Evolutionary conservation across 2,113 vertebrate genomes (phyloP).

Genomic region (Thamnophis sirtalis): DNA sequence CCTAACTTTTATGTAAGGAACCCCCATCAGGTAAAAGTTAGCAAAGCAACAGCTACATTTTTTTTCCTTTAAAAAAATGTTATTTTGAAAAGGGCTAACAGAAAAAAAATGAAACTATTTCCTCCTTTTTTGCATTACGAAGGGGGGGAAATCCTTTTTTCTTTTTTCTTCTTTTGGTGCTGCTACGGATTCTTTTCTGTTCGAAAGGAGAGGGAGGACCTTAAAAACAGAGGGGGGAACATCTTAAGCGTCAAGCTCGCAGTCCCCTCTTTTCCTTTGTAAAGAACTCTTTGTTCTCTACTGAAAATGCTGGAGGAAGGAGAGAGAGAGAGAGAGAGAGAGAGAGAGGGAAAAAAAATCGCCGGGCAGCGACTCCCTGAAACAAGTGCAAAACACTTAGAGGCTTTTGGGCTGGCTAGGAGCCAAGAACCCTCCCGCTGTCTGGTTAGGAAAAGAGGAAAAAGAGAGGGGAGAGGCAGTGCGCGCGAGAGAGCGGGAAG

Average conservation of each 20-base stretch:
- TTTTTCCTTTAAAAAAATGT: slow-evolving; percentile 38
- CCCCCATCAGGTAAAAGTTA: slow-evolving; percentile 53
- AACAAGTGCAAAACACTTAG: slow-evolving; percentile 84
- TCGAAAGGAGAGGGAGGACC: slow-evolving; percentile 50
- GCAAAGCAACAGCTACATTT: slow-evolving; percentile 59
- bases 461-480: slow-evolving; percentile 41
- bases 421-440: slow-evolving; percentile 80
- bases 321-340: not conserved
- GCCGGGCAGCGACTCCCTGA: slow-evolving; percentile 78
- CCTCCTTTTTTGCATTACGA: slow-evolving; percentile 54
- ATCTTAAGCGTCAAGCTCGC: slow-evolving; percentile 75
- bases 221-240: slow-evolving; percentile 74
- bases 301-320: slow-evolving; percentile 72
- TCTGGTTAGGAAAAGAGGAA: slow-evolving; percentile 74
- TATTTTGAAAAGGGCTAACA: slow-evolving; percentile 64
- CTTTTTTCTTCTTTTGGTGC: slow-evolving; percentile 58
- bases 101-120: slow-evolving; percentile 64
- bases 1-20: slow-evolving; percentile 61
- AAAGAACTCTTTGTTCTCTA: slow-evolving; percentile 82
- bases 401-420: slow-evolving; percentile 79
- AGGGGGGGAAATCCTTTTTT: slow-evolving; percentile 56
- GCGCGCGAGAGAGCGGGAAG: slow-evolving; percentile 20
- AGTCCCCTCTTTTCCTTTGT: slow-evolving; percentile 64
- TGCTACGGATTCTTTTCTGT: slow-evolving; percentile 64
- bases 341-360: slow-evolving; percentile 73